Evolutionary conservation across 1,140 invertebrate species (phyloP).

Genomic region (Harpegnathos saltator): DNA sequence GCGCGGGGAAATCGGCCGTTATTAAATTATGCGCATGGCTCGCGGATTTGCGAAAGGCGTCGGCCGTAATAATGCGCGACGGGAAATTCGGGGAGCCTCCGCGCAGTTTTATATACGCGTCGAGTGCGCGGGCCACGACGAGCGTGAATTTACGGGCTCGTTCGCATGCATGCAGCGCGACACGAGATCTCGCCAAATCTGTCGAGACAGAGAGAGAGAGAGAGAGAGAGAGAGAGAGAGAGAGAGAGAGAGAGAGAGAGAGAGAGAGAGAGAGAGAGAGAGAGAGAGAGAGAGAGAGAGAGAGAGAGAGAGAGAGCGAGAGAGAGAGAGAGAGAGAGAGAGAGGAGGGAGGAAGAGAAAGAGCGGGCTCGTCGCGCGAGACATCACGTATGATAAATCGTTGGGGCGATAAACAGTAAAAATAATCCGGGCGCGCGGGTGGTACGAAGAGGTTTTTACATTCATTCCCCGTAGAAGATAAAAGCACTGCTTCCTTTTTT

Average conservation of each 20-base stretch:
- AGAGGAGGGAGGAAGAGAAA: too few relatives aligned
- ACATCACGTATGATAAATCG: conserved; percentile 45
- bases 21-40: conserved; percentile 40
- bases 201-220: conserved; percentile 22
- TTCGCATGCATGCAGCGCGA: conserved; percentile 5
- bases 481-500: conserved; percentile 23
- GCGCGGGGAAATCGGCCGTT: conserved; percentile 6
- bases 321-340: too few relatives aligned
- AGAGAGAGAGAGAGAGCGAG: too few relatives aligned
- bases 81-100: conserved; percentile 3
- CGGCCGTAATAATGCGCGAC: conserved; percentile 15
- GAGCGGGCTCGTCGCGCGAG: background rate
- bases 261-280: background rate
- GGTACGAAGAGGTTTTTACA: conserved; percentile 7
- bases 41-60: conserved; percentile 8
- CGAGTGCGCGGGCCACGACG: background rate
- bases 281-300: background rate
- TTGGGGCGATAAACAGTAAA: conserved; percentile 52
- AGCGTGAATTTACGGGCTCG: conserved; percentile 27
- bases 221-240: too few relatives aligned
- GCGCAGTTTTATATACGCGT: conserved; percentile 2
- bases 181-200: conserved; percentile 34
- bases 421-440: conserved; percentile 30
- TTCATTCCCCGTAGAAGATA: conserved; percentile 33
- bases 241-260: too few relatives aligned